Percentiles rank a stretch among this genome's conserved stretches.
These are phyloP conservation scores for Smittia aterrima DNA, from an alignment of 2,888 invertebrate species.

Conservation along the genomic window DNA sequence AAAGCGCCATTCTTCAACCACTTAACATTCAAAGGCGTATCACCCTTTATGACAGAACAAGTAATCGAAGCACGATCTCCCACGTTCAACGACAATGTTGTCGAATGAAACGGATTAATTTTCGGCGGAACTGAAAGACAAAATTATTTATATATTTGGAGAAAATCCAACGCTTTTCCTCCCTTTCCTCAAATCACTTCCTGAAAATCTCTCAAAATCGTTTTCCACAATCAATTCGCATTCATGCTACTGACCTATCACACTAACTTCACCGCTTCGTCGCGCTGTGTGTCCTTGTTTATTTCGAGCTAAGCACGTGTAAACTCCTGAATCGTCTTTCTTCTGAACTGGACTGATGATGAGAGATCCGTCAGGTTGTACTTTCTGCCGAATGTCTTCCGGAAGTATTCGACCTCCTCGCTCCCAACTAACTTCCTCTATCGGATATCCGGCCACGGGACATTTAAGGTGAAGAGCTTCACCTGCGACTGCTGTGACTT, in stretches of 20 bases:
- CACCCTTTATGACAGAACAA: slow-evolving; percentile 73
- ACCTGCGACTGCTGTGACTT: slow-evolving; percentile 78
- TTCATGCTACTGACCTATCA: slow-evolving; percentile 65
- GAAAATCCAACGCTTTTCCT: not conserved
- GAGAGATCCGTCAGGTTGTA: slow-evolving; percentile 70
- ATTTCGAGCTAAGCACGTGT: slow-evolving; percentile 77
- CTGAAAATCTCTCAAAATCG: not conserved
- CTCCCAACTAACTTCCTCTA: slow-evolving; percentile 78
- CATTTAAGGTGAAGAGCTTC: slow-evolving; percentile 66
- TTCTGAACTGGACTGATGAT: slow-evolving; percentile 74
- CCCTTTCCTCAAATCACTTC: not conserved
- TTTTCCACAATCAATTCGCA: not conserved
- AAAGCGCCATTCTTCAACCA: slow-evolving; percentile 74
- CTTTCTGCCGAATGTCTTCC: slow-evolving; percentile 75
- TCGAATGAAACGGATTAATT: slow-evolving; percentile 69
- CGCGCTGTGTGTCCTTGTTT: slow-evolving; percentile 73
- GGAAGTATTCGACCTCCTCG: slow-evolving; percentile 70
- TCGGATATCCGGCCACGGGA: slow-evolving; percentile 79
- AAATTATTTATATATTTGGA: not conserved
- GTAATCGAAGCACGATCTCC: slow-evolving; percentile 72
- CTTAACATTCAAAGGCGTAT: slow-evolving; percentile 69
- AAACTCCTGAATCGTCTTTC: slow-evolving; percentile 70
- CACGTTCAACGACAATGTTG: slow-evolving; percentile 67
- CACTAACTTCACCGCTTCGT: slow-evolving; percentile 70
- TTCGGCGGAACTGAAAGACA: slow-evolving; percentile 65